Evolutionary conservation across 2,113 vertebrate genomes (phyloP).

Genomic region (Fukomys damarensis): DNA sequence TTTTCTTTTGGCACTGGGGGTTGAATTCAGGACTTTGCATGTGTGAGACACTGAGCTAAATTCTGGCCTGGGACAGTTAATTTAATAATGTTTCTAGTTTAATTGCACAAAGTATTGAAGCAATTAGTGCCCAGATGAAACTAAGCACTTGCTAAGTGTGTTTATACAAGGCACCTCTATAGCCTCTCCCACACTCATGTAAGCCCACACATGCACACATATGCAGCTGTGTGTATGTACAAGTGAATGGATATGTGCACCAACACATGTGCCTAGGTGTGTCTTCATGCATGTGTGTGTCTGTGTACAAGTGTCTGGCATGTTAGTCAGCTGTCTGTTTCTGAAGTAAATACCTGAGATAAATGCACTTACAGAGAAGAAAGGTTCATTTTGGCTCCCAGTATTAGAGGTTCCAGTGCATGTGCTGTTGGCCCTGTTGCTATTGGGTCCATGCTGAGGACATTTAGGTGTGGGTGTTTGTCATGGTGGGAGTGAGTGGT

Average conservation of each 20-base stretch:
- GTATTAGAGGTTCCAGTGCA: too few species aligned
- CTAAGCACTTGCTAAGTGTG: neutral
- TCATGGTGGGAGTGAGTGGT: neutral
- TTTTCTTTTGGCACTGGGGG: too few species aligned
- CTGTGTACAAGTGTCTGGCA: too few species aligned
- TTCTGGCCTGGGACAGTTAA: too few species aligned
- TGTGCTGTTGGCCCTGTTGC: too few species aligned
- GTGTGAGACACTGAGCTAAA: too few species aligned
- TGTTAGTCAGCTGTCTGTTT: neutral
- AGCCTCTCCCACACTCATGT: neutral
- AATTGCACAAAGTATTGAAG: neutral
- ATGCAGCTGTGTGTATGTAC: neutral
- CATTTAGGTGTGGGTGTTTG: neutral
- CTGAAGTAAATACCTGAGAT: neutral
- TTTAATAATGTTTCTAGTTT: neutral
- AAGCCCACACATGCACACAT: neutral
- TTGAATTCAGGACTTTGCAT: too few species aligned
- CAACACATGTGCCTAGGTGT: neutral
- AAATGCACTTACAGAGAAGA: neutral
- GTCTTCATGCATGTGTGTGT: neutral
- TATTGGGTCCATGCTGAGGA: neutral
- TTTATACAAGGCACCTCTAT: too few species aligned
- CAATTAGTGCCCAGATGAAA: neutral
- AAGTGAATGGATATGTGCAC: neutral
- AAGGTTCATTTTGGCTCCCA: neutral